Conservation (phyloP, 2,797 vertebrate genomes). For the Enteromius trimaculatus region DNA sequence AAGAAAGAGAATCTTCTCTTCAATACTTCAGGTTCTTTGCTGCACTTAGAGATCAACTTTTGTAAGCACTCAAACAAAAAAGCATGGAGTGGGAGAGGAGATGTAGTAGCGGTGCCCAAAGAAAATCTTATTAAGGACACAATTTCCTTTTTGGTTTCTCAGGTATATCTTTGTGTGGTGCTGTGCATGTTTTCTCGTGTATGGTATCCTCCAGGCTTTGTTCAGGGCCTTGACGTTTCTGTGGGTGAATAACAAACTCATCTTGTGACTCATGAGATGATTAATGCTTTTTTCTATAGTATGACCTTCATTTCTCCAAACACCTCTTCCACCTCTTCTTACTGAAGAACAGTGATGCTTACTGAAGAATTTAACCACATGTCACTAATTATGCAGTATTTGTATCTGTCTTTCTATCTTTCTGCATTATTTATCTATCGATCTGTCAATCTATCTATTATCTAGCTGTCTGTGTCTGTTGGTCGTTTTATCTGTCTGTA, state of each 20-base stretch:
- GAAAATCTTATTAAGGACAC: neutral
- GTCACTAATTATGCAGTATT: neutral
- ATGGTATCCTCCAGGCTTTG: neutral
- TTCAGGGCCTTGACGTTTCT: conserved; percentile 16
- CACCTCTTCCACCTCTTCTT: conserved; percentile 23
- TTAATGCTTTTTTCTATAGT: conserved; percentile 5
- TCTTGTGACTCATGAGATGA: conserved; percentile 38
- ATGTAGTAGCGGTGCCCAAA: neutral
- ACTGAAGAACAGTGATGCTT: neutral
- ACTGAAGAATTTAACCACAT: neutral
- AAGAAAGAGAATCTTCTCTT: neutral
- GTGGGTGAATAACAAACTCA: conserved; percentile 15
- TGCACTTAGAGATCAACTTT: neutral
- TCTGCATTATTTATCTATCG: too few relatives aligned
- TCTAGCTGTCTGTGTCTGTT: too few relatives aligned
- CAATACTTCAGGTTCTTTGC: neutral
- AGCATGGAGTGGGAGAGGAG: conserved; percentile 46
- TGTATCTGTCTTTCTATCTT: neutral
- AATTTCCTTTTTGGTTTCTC: neutral
- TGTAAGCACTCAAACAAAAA: neutral
- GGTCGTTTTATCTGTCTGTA: too few relatives aligned
- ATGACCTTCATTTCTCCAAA: conserved; percentile 24
- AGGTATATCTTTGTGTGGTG: neutral
- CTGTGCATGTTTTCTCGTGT: neutral
- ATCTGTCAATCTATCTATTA: too few relatives aligned